These are phyloP conservation scores for Calliopsis andreniformis DNA, from an alignment of 1,140 invertebrate species.

Conservation along the genomic window DNA sequence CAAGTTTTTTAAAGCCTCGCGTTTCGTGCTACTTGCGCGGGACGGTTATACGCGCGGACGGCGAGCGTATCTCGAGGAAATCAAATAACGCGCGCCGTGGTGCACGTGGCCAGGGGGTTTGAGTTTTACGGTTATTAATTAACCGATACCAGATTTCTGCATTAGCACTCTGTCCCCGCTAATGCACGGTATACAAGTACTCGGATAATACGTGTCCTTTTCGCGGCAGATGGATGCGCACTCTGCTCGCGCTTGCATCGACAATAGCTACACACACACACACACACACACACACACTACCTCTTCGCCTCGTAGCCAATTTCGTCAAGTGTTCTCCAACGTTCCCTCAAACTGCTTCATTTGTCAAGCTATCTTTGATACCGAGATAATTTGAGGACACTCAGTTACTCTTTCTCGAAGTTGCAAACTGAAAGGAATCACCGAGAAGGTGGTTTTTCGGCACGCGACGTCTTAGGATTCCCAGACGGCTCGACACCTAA, in stretches of 20 bases:
- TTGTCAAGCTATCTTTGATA: too few relatives aligned
- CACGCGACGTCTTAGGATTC: constrained; percentile 57
- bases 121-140: constrained; percentile 78
- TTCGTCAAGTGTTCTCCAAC: background rate
- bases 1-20: constrained; percentile 61
- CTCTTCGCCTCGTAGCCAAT: background rate
- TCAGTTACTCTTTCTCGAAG: too few relatives aligned
- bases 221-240: constrained; percentile 61
- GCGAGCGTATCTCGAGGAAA: constrained; percentile 59
- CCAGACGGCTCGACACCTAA: constrained; percentile 74
- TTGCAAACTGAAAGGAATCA: background rate
- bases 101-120: constrained; percentile 64
- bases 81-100: constrained; percentile 64
- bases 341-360: too few relatives aligned
- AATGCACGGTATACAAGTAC: constrained; percentile 70
- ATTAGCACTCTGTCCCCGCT: constrained; percentile 72
- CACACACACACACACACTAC: constrained; percentile 21
- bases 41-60: constrained; percentile 4
- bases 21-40: constrained; percentile 61
- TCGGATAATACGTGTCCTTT: constrained; percentile 66
- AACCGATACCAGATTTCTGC: constrained; percentile 76
- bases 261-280: constrained; percentile 49
- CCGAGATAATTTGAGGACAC: too few relatives aligned
- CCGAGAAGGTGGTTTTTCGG: background rate
- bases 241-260: constrained; percentile 36